Percentiles rank a stretch among this genome's conserved stretches.
Conservation (phyloP, 2,888 invertebrate species). For the Drosophila macrospina region DNA sequence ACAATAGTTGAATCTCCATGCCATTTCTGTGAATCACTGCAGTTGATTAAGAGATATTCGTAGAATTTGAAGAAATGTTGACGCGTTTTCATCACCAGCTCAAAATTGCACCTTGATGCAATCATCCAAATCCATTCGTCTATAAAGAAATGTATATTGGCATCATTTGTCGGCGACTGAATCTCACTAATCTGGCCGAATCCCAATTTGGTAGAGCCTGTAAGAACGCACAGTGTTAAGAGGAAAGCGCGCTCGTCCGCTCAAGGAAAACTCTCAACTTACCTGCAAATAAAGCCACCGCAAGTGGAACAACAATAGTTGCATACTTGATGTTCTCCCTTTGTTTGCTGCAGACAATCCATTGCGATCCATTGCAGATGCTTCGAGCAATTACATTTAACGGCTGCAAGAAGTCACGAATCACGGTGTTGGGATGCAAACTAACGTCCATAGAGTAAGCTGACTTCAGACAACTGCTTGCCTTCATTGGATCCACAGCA, state of each 20-base stretch:
- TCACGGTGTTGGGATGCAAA: constrained; percentile 55
- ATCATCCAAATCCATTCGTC: constrained; percentile 73
- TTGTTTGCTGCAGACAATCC: constrained; percentile 59
- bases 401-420: constrained; percentile 50
- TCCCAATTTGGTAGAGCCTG: constrained; percentile 46
- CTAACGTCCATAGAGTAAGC: constrained; percentile 24
- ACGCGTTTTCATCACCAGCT: constrained; percentile 52
- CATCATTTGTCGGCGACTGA: neutral
- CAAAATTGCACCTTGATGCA: constrained; percentile 36
- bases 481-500: constrained; percentile 35
- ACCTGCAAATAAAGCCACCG: constrained; percentile 65
- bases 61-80: constrained; percentile 52
- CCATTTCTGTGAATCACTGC: constrained; percentile 40
- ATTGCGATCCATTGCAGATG: constrained; percentile 33
- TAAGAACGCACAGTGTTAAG: neutral
- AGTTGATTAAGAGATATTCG: constrained; percentile 44
- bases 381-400: constrained; percentile 19
- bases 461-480: constrained; percentile 39
- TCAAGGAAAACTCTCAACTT: neutral
- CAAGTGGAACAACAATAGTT: constrained; percentile 50
- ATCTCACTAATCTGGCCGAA: constrained; percentile 20
- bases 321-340: constrained; percentile 85
- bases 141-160: constrained; percentile 45
- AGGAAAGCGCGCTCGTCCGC: neutral
- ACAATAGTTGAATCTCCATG: neutral